Evolutionary conservation across 2,797 vertebrate species (phyloP).

Genomic region (Carapus acus): DNA sequence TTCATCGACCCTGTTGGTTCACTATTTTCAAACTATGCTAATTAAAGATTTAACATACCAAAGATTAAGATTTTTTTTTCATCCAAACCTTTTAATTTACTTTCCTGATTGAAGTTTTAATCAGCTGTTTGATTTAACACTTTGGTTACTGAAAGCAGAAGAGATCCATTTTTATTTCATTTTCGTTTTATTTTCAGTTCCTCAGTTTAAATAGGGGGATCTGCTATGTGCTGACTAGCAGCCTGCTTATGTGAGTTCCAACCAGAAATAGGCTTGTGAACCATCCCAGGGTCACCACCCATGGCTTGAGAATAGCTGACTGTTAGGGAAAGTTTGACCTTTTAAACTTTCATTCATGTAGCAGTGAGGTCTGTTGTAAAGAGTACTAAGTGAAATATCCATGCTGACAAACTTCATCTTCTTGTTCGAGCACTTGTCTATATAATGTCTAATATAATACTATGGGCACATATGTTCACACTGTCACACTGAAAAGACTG

Average conservation of each 20-base stretch:
- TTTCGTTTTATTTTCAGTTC: too few relatives aligned
- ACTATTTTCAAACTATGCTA: too few relatives aligned
- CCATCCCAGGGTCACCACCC: constrained; percentile 32
- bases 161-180: too few relatives aligned
- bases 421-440: not conserved
- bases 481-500: constrained; percentile 74
- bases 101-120: too few relatives aligned
- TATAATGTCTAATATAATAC: not conserved
- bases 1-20: too few relatives aligned
- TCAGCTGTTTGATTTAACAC: too few relatives aligned
- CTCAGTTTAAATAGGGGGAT: constrained; percentile 3
- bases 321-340: constrained; percentile 27
- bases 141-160: too few relatives aligned
- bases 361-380: constrained; percentile 12
- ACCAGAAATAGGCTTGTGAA: constrained; percentile 47
- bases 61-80: too few relatives aligned
- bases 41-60: too few relatives aligned
- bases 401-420: constrained; percentile 12
- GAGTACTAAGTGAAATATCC: constrained; percentile 7
- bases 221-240: constrained; percentile 17
- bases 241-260: constrained; percentile 18
- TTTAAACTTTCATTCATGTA: constrained; percentile 23
- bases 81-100: too few relatives aligned
- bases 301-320: constrained; percentile 45
- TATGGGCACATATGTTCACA: constrained; percentile 64